These are phyloP conservation scores for Bugula neritina DNA, from an alignment of 2,888 invertebrate genomes.

Conservation along the genomic window DNA sequence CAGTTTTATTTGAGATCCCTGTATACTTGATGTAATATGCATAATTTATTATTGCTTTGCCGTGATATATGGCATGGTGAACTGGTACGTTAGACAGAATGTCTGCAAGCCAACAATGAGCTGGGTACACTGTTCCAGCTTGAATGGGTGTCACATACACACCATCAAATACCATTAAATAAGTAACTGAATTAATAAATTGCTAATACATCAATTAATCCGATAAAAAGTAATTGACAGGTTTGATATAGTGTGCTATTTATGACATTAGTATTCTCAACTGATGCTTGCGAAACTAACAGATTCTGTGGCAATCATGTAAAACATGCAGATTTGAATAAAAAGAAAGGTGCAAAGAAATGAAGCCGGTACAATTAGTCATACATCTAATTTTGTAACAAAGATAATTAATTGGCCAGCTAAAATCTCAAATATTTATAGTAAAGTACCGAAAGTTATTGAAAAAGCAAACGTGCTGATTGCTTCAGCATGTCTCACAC, in stretches of 20 bases:
- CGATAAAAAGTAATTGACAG: background rate
- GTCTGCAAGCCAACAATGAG: no score
- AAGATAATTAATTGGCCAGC: background rate
- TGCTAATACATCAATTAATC: background rate
- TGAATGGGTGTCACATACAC: background rate
- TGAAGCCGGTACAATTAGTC: background rate
- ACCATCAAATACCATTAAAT: background rate
- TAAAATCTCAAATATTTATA: background rate
- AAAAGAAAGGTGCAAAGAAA: background rate
- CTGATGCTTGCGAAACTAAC: background rate
- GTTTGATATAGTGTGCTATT: background rate
- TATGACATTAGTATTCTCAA: background rate
- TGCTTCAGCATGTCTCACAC: background rate
- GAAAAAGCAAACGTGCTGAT: background rate
- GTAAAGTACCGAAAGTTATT: no score
- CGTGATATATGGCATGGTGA: conserved; percentile 8
- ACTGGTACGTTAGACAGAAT: conserved; percentile 1
- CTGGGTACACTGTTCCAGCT: no score
- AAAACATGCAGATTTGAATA: background rate
- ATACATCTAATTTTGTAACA: background rate
- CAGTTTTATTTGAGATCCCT: background rate
- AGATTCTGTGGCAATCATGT: background rate
- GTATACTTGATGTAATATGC: background rate
- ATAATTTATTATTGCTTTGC: background rate
- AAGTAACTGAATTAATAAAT: background rate